Conservation (phyloP, 2,113 vertebrate genomes). For the Colius striatus region DNA sequence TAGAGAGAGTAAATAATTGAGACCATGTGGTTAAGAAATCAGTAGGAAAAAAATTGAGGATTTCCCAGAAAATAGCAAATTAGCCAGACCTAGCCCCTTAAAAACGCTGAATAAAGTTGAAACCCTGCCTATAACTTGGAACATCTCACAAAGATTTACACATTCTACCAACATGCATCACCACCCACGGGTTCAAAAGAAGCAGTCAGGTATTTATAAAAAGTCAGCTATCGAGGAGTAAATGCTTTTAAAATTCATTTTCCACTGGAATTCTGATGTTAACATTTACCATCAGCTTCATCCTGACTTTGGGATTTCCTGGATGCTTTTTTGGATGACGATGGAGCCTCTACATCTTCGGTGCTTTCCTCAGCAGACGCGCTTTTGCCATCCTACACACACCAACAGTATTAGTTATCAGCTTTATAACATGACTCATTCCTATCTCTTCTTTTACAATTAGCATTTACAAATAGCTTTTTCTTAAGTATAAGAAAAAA, state of each 20-base stretch:
- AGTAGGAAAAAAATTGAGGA: not conserved
- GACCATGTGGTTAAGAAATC: not conserved
- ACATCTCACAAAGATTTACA: not conserved
- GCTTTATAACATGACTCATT: not conserved
- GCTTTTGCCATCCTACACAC: constrained; percentile 64
- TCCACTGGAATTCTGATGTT: not conserved
- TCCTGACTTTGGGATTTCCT: constrained; percentile 54
- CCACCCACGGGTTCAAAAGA: not conserved
- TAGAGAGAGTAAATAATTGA: not conserved
- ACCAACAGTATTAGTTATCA: not conserved
- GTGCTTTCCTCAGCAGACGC: constrained; percentile 51
- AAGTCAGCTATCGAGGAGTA: not conserved
- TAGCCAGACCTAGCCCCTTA: not conserved
- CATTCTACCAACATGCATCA: not conserved
- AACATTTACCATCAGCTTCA: constrained; percentile 67
- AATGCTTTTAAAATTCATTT: not conserved
- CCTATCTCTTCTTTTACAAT: not conserved
- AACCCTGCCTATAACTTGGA: not conserved
- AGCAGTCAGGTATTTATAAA: not conserved
- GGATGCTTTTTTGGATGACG: constrained; percentile 74
- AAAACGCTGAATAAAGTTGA: not conserved
- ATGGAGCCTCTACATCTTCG: constrained; percentile 71
- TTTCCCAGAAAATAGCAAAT: not conserved
- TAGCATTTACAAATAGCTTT: not conserved
- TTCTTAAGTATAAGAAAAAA: no score